Base-by-base conservation (phyloP, 1,140 invertebrate species). In the Grapholita molesta region DNA sequence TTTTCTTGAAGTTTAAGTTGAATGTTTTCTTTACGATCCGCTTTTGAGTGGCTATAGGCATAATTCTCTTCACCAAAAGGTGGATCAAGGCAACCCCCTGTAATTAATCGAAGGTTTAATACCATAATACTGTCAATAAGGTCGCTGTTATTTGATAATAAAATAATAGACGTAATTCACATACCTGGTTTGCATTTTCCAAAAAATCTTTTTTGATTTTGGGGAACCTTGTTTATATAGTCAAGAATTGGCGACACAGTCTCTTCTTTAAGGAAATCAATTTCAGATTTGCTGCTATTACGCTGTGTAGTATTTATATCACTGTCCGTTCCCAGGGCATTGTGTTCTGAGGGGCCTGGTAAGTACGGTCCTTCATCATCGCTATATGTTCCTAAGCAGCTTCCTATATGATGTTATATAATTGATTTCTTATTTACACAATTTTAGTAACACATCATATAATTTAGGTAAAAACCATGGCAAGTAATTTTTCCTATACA, bases 171-270 rank as follows among this genome's bases (percentile, higher is more conserved):
- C n/a, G n/a, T n/a, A n/a, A n/a, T n/a, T n/a, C n/a, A n/a, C n/a
- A n/a, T 80, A 91, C 89, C 89, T 77, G 80, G 83, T 80, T 91
- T 91, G 73, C 85, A 88, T 78, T 81, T 85, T 30, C 83, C 86
- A 66, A 88, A 82, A 65, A 86, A 79, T 28, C 55, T 61, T 76
- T 76, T 75, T 52, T 75, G 65, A 53, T 68, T 67, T 12, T 15
- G 55, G 8, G 55, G 1, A 55, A 28, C 24, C 18, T 71, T 75
- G 6, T 72, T 48, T 32, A 24, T 55, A 61, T 18, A 35, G 23
- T 70, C 67, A 8, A 42, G 12, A 48, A 55, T 18, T 15, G 64
- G 18, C 8, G 23, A 15, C 25, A 15, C 6, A n/a, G n/a, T n/a
- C 5, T 7, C 30, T 6, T 61, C 15, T 28, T 8, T 61, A 28